Evolutionary conservation across 2,888 invertebrate genomes (phyloP).

Genomic region (Hypena proboscidalis): DNA sequence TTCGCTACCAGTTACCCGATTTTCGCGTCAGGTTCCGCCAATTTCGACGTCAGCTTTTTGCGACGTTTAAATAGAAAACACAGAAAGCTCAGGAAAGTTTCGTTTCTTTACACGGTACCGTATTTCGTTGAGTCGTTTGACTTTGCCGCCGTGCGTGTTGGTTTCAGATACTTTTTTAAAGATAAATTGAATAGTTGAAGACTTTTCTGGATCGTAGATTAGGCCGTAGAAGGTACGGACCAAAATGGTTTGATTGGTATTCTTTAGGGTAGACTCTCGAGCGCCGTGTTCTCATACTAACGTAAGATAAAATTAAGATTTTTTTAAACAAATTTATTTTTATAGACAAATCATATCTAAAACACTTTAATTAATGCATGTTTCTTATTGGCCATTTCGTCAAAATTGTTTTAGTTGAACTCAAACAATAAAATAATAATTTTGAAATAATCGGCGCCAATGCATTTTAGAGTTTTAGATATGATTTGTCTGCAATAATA

Average conservation of each 20-base stretch:
- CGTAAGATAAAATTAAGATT: too few relatives aligned
- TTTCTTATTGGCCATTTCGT: too few relatives aligned
- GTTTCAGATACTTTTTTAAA: constrained; percentile 22
- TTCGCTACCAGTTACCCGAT: constrained; percentile 30
- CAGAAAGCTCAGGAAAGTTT: constrained; percentile 20
- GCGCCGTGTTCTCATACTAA: too few relatives aligned
- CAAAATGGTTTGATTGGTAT: background rate
- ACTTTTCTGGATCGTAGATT: constrained; percentile 22
- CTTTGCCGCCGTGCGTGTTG: constrained; percentile 10
- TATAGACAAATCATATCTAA: too few relatives aligned
- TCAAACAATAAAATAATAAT: too few relatives aligned
- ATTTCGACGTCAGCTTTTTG: constrained; percentile 52
- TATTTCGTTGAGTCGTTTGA: constrained; percentile 24
- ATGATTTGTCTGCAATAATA: too few relatives aligned
- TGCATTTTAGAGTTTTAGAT: too few relatives aligned
- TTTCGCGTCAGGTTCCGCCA: constrained; percentile 39
- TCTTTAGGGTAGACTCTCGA: too few relatives aligned
- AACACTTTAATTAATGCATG: too few relatives aligned
- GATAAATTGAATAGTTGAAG: constrained; percentile 15
- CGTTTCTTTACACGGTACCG: constrained; percentile 33
- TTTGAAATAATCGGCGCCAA: too few relatives aligned
- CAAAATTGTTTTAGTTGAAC: too few relatives aligned
- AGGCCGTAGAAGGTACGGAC: background rate
- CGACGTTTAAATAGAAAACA: constrained; percentile 12
- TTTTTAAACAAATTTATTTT: too few relatives aligned